Conservation (phyloP, 2,113 vertebrate species). For the Phylloscopus trochilus region DNA sequence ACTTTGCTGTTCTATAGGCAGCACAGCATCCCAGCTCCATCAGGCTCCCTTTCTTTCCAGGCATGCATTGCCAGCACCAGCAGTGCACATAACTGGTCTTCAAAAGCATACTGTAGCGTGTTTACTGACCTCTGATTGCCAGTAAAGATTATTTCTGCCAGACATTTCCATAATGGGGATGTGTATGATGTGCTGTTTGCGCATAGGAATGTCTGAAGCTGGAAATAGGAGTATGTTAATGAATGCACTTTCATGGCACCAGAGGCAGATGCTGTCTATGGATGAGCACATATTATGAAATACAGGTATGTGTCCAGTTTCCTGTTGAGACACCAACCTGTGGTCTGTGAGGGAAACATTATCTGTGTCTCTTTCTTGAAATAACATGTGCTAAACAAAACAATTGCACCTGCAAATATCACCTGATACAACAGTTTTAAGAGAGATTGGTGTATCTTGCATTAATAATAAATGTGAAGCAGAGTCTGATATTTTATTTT, state of each 20-base stretch:
- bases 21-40: neutral
- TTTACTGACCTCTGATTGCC: neutral
- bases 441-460: slow-evolving; percentile 42
- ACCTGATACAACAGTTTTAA: slow-evolving; percentile 50
- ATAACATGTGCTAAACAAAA: slow-evolving; percentile 32
- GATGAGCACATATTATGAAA: neutral
- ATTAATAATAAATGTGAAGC: slow-evolving; percentile 64
- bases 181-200: neutral
- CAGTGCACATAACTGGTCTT: neutral
- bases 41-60: neutral
- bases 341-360: neutral
- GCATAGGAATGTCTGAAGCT: neutral
- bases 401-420: slow-evolving; percentile 51
- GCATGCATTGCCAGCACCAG: neutral
- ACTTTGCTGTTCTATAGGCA: rapidly evolving
- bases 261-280: rapidly evolving
- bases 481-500: slow-evolving; percentile 50
- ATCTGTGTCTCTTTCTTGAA: neutral
- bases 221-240: neutral
- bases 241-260: neutral
- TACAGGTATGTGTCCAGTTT: neutral
- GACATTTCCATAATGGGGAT: rapidly evolving
- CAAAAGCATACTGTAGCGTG: neutral
- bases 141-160: neutral
- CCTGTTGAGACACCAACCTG: neutral